These are phyloP conservation scores for Avahi laniger DNA, from an alignment of 2,797 vertebrate species.

Conservation along the genomic window DNA sequence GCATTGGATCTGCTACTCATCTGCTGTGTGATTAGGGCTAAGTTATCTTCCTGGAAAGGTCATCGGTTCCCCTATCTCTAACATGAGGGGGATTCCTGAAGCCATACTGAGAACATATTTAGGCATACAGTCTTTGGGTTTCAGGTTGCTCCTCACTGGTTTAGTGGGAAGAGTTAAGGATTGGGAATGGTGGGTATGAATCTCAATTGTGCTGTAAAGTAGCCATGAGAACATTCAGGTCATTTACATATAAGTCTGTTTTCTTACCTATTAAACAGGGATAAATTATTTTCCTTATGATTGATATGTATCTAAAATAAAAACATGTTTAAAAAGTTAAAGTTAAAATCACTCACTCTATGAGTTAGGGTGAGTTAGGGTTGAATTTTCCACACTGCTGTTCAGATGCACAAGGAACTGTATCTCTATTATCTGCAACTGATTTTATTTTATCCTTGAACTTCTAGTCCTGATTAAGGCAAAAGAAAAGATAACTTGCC, in stretches of 20 bases:
- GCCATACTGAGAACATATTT: neutral
- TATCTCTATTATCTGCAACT: neutral
- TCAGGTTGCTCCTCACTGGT: neutral
- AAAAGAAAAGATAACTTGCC: neutral
- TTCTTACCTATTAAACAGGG: neutral
- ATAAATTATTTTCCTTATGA: neutral
- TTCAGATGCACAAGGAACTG: neutral
- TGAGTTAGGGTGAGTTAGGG: neutral
- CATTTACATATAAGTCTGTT: neutral
- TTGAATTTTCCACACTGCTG: neutral
- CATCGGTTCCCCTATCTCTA: neutral
- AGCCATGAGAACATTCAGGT: neutral
- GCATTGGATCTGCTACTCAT: neutral
- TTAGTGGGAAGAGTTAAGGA: neutral
- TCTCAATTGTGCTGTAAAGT: neutral
- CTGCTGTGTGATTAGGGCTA: neutral
- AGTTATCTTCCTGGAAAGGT: neutral
- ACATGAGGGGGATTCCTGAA: neutral
- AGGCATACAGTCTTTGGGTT: neutral
- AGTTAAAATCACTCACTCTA: neutral
- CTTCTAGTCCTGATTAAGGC: neutral
- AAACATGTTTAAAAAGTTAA: conserved; percentile 29
- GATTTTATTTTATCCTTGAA: conserved; percentile 22
- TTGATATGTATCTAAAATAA: neutral
- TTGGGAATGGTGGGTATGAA: neutral